These are phyloP conservation scores for Bubo bubo DNA, from an alignment of 2,113 vertebrate species.

Conservation along the genomic window DNA sequence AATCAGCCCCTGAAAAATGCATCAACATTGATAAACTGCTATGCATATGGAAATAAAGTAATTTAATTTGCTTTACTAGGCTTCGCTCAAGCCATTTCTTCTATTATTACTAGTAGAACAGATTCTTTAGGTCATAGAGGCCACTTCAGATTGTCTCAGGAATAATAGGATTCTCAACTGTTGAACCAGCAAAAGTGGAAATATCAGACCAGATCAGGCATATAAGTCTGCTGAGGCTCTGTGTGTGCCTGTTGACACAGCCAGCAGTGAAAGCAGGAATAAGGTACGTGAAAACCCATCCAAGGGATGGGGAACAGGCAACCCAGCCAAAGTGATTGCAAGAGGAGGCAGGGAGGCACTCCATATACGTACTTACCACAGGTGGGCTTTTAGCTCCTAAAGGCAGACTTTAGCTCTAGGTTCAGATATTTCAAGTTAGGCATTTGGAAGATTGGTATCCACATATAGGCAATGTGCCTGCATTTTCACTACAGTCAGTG, in stretches of 20 bases:
- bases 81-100: neutral
- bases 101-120: neutral
- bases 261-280: neutral
- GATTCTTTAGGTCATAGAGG: neutral
- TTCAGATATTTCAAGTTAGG: neutral
- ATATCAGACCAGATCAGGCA: neutral
- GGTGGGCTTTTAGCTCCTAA: neutral
- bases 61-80: neutral
- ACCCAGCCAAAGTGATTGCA: neutral
- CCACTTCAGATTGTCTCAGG: neutral
- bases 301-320: neutral
- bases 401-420: neutral
- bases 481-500: neutral
- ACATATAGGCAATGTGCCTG: neutral
- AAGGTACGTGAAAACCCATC: neutral
- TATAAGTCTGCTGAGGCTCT: neutral
- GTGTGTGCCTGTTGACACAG: neutral
- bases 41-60: neutral
- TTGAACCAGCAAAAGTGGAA: neutral
- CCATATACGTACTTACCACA: neutral
- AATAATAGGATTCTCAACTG: neutral
- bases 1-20: neutral
- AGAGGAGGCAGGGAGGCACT: neutral
- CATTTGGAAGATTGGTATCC: neutral
- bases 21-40: neutral